phyloP scores from a whole-genome alignment of 2,113 vertebrate genomes.

The Emydura subglobosa region DNA sequence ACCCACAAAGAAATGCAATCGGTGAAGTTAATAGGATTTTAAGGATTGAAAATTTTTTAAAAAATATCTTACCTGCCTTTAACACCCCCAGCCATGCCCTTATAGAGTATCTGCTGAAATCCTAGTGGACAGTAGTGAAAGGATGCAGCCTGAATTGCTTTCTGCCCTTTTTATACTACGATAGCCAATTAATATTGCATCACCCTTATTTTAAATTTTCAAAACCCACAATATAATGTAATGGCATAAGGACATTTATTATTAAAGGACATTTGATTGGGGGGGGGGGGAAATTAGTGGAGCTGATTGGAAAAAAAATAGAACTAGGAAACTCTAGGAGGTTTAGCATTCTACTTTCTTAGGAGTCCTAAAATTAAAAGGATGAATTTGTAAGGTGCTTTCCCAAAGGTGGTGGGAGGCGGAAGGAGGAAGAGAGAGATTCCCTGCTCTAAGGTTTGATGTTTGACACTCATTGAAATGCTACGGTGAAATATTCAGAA shows the following conservation, averaged over 20 bases:
- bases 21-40: not conserved
- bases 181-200: slow-evolving; percentile 90
- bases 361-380: not conserved
- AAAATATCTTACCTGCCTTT: slow-evolving; percentile 63
- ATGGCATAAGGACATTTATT: slow-evolving; percentile 87
- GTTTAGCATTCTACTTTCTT: not conserved
- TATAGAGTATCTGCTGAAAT: slow-evolving; percentile 45
- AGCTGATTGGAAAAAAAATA: slow-evolving; percentile 5
- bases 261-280: slow-evolving; percentile 86
- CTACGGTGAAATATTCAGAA: slow-evolving; percentile 46
- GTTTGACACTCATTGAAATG: slow-evolving; percentile 54
- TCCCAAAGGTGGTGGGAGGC: not conserved
- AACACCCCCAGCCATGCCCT: not conserved
- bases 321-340: not conserved
- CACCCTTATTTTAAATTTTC: slow-evolving; percentile 89
- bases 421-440: not conserved
- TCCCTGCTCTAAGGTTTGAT: not conserved
- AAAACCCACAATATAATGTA: slow-evolving; percentile 84
- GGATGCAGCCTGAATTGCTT: slow-evolving; percentile 65
- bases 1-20: not conserved
- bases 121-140: slow-evolving; percentile 38
- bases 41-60: not conserved
- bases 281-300: slow-evolving; percentile 64
- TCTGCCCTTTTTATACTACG: slow-evolving; percentile 82
- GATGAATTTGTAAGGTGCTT: not conserved